These are phyloP conservation scores for Lithodes maja DNA, from an alignment of 2,888 invertebrate species.

Conservation along the genomic window DNA sequence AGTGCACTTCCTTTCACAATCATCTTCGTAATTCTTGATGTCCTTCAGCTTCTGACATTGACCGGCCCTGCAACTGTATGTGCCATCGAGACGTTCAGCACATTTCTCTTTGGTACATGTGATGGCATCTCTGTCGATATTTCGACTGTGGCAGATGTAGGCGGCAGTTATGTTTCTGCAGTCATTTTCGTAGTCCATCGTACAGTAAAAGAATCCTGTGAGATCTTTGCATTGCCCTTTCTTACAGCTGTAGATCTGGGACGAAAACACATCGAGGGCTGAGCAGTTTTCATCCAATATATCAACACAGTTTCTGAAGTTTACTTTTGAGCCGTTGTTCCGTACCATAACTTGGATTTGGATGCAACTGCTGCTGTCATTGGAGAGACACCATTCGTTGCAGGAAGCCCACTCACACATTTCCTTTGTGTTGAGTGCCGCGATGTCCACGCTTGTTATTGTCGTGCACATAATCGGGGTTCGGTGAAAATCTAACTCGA, in stretches of 20 bases:
- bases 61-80: conserved; percentile 84
- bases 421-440: conserved; percentile 31
- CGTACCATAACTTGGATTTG: conserved; percentile 92
- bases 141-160: conserved; percentile 79
- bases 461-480: conserved; percentile 94
- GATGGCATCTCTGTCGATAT: conserved; percentile 22
- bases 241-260: conserved; percentile 82
- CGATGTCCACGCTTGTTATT: conserved; percentile 79
- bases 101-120: conserved; percentile 66
- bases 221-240: conserved; percentile 91
- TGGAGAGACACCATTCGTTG: conserved; percentile 94
- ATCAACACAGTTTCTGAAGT: conserved; percentile 78
- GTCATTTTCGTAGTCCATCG: conserved; percentile 88
- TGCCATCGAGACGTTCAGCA: conserved; percentile 80
- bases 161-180: conserved; percentile 84
- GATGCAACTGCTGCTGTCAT: conserved; percentile 91
- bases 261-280: conserved; percentile 65
- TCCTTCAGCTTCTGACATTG: conserved; percentile 72
- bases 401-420: conserved; percentile 78
- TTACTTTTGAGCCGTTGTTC: conserved; percentile 86
- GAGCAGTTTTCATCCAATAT: conserved; percentile 67
- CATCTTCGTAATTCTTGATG: conserved; percentile 50
- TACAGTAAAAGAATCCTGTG: conserved; percentile 92
- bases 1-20: conserved; percentile 64
- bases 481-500: conserved; percentile 88